Evolutionary conservation across 2,113 vertebrate species (phyloP).

Genomic region (Numenius arquata): DNA sequence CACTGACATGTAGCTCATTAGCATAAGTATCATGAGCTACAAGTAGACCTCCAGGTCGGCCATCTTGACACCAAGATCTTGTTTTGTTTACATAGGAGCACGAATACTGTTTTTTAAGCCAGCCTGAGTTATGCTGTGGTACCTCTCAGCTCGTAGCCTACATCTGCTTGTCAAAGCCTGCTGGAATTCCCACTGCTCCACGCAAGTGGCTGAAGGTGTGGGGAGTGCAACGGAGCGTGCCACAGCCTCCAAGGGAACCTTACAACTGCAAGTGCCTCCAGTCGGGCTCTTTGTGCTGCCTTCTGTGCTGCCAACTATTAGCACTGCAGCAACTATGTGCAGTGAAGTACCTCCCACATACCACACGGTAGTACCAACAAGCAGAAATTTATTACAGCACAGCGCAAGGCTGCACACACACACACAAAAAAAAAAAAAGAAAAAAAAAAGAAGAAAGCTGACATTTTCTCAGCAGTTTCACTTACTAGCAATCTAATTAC

Average conservation of each 20-base stretch:
- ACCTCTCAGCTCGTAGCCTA: conserved; percentile 39
- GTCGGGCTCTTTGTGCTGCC: conserved; percentile 61
- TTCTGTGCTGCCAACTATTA: conserved; percentile 68
- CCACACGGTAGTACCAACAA: conserved; percentile 61
- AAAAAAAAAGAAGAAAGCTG: neutral
- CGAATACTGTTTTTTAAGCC: neutral
- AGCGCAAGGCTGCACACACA: neutral
- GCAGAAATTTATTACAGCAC: conserved; percentile 39
- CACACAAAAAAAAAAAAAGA: neutral
- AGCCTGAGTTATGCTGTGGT: neutral
- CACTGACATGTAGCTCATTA: conserved; percentile 24
- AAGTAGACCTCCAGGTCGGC: conserved; percentile 69
- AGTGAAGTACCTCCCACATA: conserved; percentile 71
- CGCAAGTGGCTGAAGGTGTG: neutral
- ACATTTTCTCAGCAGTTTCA: neutral
- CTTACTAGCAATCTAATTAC: neutral
- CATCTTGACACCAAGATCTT: conserved; percentile 65
- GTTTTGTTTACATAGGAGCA: conserved; percentile 49
- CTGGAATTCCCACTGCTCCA: conserved; percentile 53
- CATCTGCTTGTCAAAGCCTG: conserved; percentile 52
- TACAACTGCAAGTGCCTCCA: conserved; percentile 63
- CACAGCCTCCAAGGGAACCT: conserved; percentile 44
- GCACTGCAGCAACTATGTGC: conserved; percentile 72
- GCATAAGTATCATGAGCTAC: conserved; percentile 54
- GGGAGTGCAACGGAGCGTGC: conserved; percentile 27